Evolutionary conservation across 2,888 invertebrate species (phyloP).

Genomic region (Nomada lathburiana): DNA sequence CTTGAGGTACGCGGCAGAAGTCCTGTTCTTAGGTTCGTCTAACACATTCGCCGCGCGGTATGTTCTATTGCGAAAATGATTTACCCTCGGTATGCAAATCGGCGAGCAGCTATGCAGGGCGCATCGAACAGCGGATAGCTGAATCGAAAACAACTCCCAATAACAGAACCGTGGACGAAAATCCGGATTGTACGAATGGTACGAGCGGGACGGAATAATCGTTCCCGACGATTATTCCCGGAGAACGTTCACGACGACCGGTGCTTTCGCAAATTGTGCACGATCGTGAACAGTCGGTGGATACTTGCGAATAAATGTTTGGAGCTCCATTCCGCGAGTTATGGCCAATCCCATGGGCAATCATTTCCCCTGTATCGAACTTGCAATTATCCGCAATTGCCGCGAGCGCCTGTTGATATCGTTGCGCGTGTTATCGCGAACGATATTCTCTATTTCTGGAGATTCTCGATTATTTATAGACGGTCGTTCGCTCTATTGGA

Average conservation of each 20-base stretch:
- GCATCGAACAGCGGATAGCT: slow-evolving; percentile 1
- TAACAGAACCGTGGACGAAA: background rate
- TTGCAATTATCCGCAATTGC: slow-evolving; percentile 15
- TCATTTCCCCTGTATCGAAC: slow-evolving; percentile 28
- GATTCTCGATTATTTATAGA: slow-evolving; percentile 65
- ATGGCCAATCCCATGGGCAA: slow-evolving; percentile 1
- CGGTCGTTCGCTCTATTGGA: slow-evolving; percentile 39
- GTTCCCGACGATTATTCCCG: background rate
- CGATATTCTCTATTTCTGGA: slow-evolving; percentile 68
- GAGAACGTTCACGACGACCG: background rate
- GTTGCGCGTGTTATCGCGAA: slow-evolving; percentile 38
- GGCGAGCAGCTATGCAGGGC: slow-evolving; percentile 7
- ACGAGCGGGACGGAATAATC: background rate
- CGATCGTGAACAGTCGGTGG: slow-evolving; percentile 15
- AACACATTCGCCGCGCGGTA: slow-evolving; percentile 20
- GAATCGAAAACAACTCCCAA: background rate
- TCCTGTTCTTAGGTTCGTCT: slow-evolving; percentile 29
- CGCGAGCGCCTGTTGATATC: background rate
- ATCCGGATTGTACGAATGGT: background rate
- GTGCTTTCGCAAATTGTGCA: slow-evolving; percentile 35
- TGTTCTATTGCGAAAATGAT: slow-evolving; percentile 54
- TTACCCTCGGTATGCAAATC: slow-evolving; percentile 30
- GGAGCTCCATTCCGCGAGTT: background rate
- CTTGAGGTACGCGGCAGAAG: slow-evolving; percentile 40
- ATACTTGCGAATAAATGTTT: background rate